Evolutionary conservation across 2,113 vertebrate genomes (phyloP).

Genomic region (Chitala chitala): DNA sequence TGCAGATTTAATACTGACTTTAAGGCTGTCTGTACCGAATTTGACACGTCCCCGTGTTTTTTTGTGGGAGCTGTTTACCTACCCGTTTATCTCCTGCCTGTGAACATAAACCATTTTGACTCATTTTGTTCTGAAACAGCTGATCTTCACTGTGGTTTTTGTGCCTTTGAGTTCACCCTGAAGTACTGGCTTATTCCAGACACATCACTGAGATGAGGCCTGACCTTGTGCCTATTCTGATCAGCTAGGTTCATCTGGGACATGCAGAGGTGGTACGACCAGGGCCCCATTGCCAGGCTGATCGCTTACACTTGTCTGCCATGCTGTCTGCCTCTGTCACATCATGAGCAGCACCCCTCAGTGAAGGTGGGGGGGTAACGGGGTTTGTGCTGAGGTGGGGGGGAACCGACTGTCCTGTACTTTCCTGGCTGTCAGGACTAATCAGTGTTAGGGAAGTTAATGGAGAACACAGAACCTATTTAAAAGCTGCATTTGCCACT

Average conservation of each 20-base stretch:
- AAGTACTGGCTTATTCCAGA: not conserved
- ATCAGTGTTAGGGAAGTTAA: slow-evolving; percentile 85
- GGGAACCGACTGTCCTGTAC: slow-evolving; percentile 69
- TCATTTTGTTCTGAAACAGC: not conserved
- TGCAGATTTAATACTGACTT: slow-evolving; percentile 12
- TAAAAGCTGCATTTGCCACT: slow-evolving; percentile 97
- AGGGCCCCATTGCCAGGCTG: not conserved
- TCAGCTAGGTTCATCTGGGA: too few species aligned
- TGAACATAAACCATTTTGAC: not conserved
- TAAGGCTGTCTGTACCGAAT: not conserved
- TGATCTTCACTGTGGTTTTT: too few species aligned
- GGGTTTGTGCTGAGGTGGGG: slow-evolving; percentile 9
- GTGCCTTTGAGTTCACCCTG: not conserved
- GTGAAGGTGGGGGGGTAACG: too few species aligned
- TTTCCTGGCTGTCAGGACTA: slow-evolving; percentile 71
- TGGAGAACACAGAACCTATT: slow-evolving; percentile 92
- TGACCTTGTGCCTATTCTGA: not conserved
- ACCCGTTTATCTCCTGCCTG: not conserved
- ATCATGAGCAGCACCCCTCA: slow-evolving; percentile 30
- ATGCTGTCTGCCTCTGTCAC: slow-evolving; percentile 37
- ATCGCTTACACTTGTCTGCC: slow-evolving; percentile 33
- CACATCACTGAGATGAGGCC: not conserved
- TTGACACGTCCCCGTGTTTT: not conserved
- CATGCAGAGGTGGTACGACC: not conserved
- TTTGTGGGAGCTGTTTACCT: not conserved